Conservation (phyloP, 37 sponge, comb jelly and placozoan genomes). For the Geodia barretti region DNA sequence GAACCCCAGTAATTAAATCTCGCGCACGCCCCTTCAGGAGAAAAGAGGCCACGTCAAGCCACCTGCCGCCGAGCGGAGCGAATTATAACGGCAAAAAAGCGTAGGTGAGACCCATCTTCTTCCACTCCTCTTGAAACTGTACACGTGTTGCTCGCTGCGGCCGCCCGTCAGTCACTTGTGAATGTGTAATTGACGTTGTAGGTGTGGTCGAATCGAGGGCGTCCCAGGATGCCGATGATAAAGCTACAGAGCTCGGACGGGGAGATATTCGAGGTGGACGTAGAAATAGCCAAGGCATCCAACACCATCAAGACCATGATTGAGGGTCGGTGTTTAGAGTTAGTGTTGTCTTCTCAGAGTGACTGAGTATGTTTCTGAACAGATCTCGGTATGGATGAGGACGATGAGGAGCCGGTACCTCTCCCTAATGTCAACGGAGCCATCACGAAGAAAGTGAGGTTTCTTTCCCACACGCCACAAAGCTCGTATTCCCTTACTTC, state of each 20-base stretch:
- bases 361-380: neutral
- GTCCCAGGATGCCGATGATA: slow-evolving; percentile 92
- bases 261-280: slow-evolving; percentile 90
- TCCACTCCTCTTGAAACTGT: no score
- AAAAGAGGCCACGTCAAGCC: no score
- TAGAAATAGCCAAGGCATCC: slow-evolving; percentile 93
- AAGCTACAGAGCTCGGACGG: slow-evolving; percentile 98
- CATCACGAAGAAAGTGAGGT: slow-evolving; percentile 88
- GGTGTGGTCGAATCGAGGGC: no score
- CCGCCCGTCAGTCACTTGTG: no score
- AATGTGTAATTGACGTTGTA: no score
- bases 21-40: no score
- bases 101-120: no score
- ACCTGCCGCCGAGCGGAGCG: no score
- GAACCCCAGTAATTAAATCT: no score
- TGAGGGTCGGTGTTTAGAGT: slow-evolving; percentile 70
- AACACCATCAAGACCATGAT: slow-evolving; percentile 98
- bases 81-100: no score
- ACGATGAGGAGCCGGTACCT: slow-evolving; percentile 97
- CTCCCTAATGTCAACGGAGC: slow-evolving; percentile 96
- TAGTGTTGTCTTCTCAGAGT: neutral
- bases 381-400: slow-evolving; percentile 96
- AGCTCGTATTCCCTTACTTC: neutral
- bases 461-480: neutral
- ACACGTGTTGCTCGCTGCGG: no score